Evolutionary conservation across 2,113 vertebrate species (phyloP), one percentile per base, ranked within the genome.

Genomic region (Corydoras maculifer): DNA sequence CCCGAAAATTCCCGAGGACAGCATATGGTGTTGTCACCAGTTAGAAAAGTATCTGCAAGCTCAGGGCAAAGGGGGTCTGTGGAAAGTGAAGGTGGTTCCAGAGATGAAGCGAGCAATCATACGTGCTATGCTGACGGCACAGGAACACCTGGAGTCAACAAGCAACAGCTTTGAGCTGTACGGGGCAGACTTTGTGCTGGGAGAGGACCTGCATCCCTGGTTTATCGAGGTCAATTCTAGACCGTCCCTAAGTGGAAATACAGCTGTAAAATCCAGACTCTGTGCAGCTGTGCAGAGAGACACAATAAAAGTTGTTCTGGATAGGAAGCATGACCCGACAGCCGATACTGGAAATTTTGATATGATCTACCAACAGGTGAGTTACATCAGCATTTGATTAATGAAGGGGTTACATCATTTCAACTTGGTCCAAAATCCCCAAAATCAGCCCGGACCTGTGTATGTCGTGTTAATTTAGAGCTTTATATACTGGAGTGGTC

Each of bases 151-250:
- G 13, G 85, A 88, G 75, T 82, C 84, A 35, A 90, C 90, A 7
- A 93, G 91, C 75, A 83, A 87, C 80, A 94, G 93, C 81, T 97
- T 97, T 0, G 94, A 94, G 85, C 91, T 98, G 13, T 98, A 94
- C 0, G 95, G 95, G 0, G 95, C 94, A 0, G 94, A 97, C 77
- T 97, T 97, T 31, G 82, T 96, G 67, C 80, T 96, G 0, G 94
- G 92, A 3, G 87, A 90, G 70, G 89, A 97, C 53, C 92, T 90
- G 76, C 89, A 84, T 65, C 94, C 95, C 59, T 98, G 95, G 94
- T 85, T 98, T 53, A 89, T 98, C 0, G 95, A 97, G 85, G 92
- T 97, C 84, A 97, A 96, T 1, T 85, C 90, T 81, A 94, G 92
- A 80, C 95, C 94, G 32, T 94, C 94, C 18, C 94, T 97, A 43